Base-by-base conservation (phyloP, 2,888 invertebrate species). In the Cataglyphis rosenhaueri region DNA sequence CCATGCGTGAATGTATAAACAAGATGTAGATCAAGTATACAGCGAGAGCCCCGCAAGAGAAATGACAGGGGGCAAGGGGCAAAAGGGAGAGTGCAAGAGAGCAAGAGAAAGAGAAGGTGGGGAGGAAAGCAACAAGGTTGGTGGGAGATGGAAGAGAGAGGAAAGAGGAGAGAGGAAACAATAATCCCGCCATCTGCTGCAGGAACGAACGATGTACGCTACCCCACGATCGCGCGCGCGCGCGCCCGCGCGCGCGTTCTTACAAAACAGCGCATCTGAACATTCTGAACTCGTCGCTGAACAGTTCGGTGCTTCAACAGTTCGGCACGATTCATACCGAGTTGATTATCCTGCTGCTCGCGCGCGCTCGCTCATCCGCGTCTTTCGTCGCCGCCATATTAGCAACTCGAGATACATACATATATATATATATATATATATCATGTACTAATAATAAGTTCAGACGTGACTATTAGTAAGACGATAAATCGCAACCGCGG, bases 251-350 rank as follows among this genome's bases (percentile, higher is more conserved):
- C 68, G 68, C 89, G 89, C 89, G 87, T 90, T 90, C 89, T 91
- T 91, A 90, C 91, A 90, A 92, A 91, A 92, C 91, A 90, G 91
- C 92, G 90, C 87, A 89, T 88, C 88, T 91, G 91, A 92, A 92
- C 91, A 91, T 87, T 89, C 91, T 91, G 90, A 91, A 92, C 91
- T 88, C 91, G 90, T 87, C 87, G 87, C 91, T 90, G 91, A 92
- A 91, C 90, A n/a, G 52, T 52, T 52, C 52, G 52, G 90, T 88
- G 86, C 88, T 85, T 91, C 91, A 92, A 92, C 92, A 91, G 90
- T 90, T 90, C 91, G 87, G 87, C 87, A 87, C 52, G 89, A 88
- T 90, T 89, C 90, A 87, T 87, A 88, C 76, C 84, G 86, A 86
- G 90, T 90, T 90, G 89, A 90, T 90, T 90, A 89, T 88, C 86